Percentiles rank a stretch among this genome's conserved stretches.
Conservation (phyloP, 2,797 vertebrate genomes). For the Channa striata region DNA sequence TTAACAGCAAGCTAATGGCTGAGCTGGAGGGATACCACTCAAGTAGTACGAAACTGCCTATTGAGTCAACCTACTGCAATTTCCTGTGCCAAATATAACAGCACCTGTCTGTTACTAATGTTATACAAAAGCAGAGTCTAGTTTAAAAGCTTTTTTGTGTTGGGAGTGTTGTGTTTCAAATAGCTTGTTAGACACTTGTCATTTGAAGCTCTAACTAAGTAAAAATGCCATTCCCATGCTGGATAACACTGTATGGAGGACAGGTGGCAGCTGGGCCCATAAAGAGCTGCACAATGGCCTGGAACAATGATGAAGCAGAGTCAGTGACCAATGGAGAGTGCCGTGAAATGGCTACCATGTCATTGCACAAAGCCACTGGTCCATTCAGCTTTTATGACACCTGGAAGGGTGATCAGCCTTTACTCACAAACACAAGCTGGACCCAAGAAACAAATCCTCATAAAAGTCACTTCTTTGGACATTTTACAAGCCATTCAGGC, state of each 20-base stretch:
- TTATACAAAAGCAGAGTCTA: slow-evolving; percentile 14
- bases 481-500: slow-evolving; percentile 4
- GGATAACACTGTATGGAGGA: slow-evolving; percentile 74
- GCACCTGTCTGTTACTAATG: not conserved
- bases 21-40: slow-evolving; percentile 48
- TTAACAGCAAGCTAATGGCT: slow-evolving; percentile 64
- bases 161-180: slow-evolving; percentile 41
- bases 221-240: slow-evolving; percentile 66
- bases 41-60: slow-evolving; percentile 34
- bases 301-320: slow-evolving; percentile 83
- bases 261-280: slow-evolving; percentile 84
- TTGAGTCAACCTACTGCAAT: slow-evolving; percentile 28
- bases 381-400: slow-evolving; percentile 81
- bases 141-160: slow-evolving; percentile 32
- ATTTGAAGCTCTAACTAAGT: slow-evolving; percentile 55
- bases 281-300: slow-evolving; percentile 81
- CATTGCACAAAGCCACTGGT: slow-evolving; percentile 78
- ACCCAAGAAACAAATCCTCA: slow-evolving; percentile 53
- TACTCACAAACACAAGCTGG: slow-evolving; percentile 68
- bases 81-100: slow-evolving; percentile 26
- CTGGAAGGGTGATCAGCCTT: slow-evolving; percentile 74
- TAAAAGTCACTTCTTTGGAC: slow-evolving; percentile 51
- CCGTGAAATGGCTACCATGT: slow-evolving; percentile 77
- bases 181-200: slow-evolving; percentile 65
- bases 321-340: slow-evolving; percentile 79